phyloP scores from a whole-genome alignment of 2,113 vertebrate species.

The Hippolais icterina region DNA sequence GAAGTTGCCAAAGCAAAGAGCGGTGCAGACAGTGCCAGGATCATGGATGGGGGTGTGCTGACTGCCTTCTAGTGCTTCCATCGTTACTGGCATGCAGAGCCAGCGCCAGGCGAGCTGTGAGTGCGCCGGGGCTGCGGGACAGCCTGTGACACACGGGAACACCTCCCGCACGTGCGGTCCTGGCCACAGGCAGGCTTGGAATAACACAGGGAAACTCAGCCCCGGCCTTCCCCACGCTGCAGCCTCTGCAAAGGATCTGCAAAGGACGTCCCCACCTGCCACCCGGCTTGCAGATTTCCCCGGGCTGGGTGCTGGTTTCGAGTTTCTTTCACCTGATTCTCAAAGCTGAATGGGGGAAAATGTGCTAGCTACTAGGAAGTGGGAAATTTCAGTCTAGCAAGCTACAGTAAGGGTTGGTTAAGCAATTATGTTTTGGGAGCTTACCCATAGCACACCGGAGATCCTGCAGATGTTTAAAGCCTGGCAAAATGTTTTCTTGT shows the following conservation, averaged over 20 bases:
- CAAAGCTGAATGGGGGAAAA: neutral
- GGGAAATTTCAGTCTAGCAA: neutral
- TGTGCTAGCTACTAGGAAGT: neutral
- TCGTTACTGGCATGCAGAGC: accelerated
- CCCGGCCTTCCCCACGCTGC: neutral
- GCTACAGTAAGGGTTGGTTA: neutral
- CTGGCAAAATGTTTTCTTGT: neutral
- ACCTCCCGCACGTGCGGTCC: neutral
- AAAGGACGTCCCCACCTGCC: neutral
- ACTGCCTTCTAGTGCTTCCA: neutral
- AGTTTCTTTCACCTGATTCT: neutral
- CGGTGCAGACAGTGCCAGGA: neutral
- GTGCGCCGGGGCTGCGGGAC: neutral
- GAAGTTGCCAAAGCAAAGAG: neutral
- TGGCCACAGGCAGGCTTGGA: neutral
- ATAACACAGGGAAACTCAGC: neutral
- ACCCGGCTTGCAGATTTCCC: neutral
- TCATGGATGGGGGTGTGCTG: neutral
- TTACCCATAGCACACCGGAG: neutral
- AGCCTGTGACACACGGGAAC: neutral
- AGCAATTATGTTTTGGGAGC: neutral
- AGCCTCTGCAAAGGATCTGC: neutral
- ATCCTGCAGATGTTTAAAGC: neutral
- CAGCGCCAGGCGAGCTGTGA: neutral
- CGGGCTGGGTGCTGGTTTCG: neutral